Percentiles rank a stretch among this genome's conserved stretches.
These are phyloP conservation scores for Littorina saxatilis DNA, from an alignment of 1,140 invertebrate species.

Conservation along the genomic window DNA sequence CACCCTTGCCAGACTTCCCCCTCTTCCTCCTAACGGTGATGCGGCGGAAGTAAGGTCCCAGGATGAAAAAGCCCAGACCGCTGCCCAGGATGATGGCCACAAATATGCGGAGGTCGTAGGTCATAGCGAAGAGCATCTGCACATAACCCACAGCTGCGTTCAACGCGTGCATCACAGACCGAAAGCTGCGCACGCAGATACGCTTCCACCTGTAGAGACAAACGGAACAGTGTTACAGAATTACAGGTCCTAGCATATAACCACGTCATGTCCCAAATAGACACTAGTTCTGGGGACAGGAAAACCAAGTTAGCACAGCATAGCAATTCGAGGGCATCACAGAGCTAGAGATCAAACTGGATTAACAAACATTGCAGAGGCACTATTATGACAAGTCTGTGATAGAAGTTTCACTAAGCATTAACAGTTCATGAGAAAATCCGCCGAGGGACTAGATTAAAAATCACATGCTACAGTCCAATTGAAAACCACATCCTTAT, in stretches of 20 bases:
- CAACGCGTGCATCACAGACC: conserved; percentile 25
- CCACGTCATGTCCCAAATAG: too few species aligned
- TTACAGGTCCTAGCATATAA: too few species aligned
- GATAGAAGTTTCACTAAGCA: too few species aligned
- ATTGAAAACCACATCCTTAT: too few species aligned
- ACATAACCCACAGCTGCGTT: conserved; percentile 1
- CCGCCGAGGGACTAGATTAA: too few species aligned
- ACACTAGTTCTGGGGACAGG: too few species aligned
- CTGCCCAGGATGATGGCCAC: conserved; percentile 31
- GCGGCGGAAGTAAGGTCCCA: conserved; percentile 23
- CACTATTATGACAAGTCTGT: too few species aligned
- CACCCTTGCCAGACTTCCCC: background rate
- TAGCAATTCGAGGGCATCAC: too few species aligned
- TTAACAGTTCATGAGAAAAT: too few species aligned
- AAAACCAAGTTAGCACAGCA: too few species aligned
- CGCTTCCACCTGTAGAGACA: conserved; percentile 9
- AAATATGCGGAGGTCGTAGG: conserved; percentile 39
- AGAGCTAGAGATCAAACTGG: background rate
- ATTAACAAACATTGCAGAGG: background rate
- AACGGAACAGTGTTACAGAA: background rate
- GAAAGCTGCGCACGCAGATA: background rate
- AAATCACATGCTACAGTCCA: too few species aligned
- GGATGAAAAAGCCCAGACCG: conserved; percentile 24
- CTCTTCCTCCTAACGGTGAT: background rate
- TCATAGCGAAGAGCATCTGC: conserved; percentile 34